Evolutionary conservation across 2,113 vertebrate genomes (phyloP).

Genomic region (Rhinolophus sinicus): DNA sequence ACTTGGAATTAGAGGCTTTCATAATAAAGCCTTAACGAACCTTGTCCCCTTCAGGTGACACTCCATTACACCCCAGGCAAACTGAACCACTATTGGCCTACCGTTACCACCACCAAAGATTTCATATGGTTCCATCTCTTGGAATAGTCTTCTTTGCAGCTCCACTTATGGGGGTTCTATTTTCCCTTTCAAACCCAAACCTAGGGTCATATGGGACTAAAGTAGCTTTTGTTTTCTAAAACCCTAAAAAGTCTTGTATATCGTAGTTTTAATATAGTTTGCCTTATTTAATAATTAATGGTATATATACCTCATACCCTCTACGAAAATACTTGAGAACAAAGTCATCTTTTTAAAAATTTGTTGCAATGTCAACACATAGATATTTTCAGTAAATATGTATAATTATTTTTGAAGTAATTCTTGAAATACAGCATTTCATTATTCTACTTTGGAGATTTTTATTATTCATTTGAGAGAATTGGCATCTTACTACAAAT

Average conservation of each 20-base stretch:
- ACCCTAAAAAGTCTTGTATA: not conserved
- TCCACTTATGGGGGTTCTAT: not conserved
- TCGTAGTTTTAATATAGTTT: not conserved
- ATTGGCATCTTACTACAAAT: not conserved
- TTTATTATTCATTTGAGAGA: not conserved
- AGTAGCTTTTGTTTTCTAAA: not conserved
- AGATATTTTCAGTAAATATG: not conserved
- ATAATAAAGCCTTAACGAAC: not conserved
- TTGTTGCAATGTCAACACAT: not conserved
- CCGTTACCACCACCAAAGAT: not conserved
- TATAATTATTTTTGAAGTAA: constrained; percentile 7
- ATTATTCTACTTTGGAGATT: not conserved
- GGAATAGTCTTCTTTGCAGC: not conserved
- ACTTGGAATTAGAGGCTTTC: not conserved
- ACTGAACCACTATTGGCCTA: not conserved
- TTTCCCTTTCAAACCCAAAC: not conserved
- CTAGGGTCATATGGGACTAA: not conserved
- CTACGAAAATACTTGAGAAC: not conserved
- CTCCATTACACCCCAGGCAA: not conserved
- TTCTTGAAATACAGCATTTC: not conserved
- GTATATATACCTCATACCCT: not conserved
- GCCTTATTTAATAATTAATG: not conserved
- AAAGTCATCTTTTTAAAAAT: not conserved
- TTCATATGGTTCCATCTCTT: not conserved
- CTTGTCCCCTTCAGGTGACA: not conserved